Evolutionary conservation across 2,113 vertebrate genomes (phyloP).

Genomic region (Fregetta grallaria): DNA sequence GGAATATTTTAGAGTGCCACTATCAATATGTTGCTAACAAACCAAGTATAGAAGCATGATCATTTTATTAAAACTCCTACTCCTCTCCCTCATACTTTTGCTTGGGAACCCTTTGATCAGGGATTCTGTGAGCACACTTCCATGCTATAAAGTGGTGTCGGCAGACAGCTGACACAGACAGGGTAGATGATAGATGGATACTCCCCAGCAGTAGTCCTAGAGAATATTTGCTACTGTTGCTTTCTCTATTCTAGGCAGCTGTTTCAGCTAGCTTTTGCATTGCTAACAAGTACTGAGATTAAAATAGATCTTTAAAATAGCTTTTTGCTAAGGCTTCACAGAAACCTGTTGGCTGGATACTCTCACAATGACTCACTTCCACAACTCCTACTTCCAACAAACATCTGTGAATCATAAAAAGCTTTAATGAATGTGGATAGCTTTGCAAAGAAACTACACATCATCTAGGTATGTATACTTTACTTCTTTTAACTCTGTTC

Average conservation of each 20-base stretch:
- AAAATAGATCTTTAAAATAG: constrained; percentile 57
- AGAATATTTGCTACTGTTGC: constrained; percentile 17
- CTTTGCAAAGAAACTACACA: background rate
- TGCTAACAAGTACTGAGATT: constrained; percentile 41
- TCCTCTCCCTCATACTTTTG: background rate
- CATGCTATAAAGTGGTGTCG: background rate
- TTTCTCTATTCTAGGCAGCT: constrained; percentile 51
- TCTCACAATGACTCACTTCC: constrained; percentile 54
- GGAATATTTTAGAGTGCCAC: background rate
- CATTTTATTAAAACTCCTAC: background rate
- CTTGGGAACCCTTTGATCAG: background rate
- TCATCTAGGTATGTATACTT: constrained; percentile 26
- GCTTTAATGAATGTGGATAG: constrained; percentile 22
- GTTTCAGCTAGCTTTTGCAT: constrained; percentile 53
- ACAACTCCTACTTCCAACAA: constrained; percentile 38
- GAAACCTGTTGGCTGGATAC: constrained; percentile 39
- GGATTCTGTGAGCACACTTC: background rate
- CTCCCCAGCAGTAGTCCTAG: constrained; percentile 4
- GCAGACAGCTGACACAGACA: background rate
- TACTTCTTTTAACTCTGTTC: constrained; percentile 11
- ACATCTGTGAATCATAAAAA: constrained; percentile 56
- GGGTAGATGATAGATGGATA: background rate
- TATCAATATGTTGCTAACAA: background rate
- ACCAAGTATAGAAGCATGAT: background rate
- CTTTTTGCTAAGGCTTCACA: constrained; percentile 37